These are phyloP conservation scores for Ardeotis arabs DNA, from an alignment of 2,113 vertebrate species.

Conservation along the genomic window DNA sequence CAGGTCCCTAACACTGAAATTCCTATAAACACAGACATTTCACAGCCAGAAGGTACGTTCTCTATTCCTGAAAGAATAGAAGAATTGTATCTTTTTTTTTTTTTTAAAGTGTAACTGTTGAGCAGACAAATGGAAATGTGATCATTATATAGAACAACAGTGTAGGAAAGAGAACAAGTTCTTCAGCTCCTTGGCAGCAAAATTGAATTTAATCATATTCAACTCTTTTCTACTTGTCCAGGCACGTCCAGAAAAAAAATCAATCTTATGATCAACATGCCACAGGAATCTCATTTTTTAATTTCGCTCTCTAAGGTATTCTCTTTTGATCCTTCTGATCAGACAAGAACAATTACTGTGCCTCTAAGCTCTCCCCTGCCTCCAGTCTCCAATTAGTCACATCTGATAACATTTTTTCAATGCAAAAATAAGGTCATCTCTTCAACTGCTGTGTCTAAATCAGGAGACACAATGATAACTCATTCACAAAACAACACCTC, in stretches of 20 bases:
- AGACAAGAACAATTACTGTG: constrained; percentile 50
- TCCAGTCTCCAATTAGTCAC: constrained; percentile 8
- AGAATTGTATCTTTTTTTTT: neutral
- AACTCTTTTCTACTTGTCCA: neutral
- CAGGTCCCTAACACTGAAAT: neutral
- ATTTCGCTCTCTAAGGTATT: neutral
- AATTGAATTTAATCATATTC: neutral
- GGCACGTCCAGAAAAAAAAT: constrained; percentile 29
- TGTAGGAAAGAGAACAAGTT: neutral
- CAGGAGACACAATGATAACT: neutral
- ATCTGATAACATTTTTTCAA: constrained; percentile 5
- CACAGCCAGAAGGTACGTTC: rapidly evolving
- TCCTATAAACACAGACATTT: neutral
- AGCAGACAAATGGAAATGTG: neutral
- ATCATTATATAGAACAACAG: neutral
- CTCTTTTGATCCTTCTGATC: constrained; percentile 23
- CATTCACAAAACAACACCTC: neutral
- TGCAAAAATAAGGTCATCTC: neutral
- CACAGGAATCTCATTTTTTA: neutral
- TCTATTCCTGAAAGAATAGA: neutral
- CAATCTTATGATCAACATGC: constrained; percentile 24
- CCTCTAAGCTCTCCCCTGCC: constrained; percentile 2
- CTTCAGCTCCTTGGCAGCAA: neutral
- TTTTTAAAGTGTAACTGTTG: neutral
- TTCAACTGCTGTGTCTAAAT: neutral